Conservation (phyloP, 2,113 vertebrate species). For the Odobenus rosmarus region DNA sequence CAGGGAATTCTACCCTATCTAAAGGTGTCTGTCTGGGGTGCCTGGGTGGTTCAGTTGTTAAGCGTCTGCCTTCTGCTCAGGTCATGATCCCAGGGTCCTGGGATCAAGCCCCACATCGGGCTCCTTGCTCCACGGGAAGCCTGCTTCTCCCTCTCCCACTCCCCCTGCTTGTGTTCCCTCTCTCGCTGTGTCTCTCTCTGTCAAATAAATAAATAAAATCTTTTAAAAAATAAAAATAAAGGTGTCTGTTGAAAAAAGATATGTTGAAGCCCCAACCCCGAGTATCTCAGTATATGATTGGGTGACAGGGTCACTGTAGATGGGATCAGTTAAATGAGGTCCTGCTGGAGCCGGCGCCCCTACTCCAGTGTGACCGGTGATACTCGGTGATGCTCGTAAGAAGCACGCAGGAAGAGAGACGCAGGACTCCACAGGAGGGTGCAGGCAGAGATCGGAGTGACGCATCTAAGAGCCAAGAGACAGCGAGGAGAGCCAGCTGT, state of each 20-base stretch:
- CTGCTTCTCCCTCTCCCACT: no score
- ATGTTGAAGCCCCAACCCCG: not conserved
- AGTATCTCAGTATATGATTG: not conserved
- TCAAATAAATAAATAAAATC: no score
- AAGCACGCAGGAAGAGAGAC: not conserved
- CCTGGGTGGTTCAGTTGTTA: no score
- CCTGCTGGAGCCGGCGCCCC: no score
- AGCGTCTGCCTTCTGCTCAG: no score
- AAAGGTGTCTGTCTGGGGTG: not conserved
- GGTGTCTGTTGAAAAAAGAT: not conserved
- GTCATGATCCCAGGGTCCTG: no score
- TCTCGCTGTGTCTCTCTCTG: no score
- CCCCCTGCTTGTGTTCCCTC: no score
- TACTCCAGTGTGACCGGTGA: not conserved
- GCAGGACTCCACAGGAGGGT: rapidly evolving
- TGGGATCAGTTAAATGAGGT: not conserved
- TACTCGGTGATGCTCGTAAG: not conserved
- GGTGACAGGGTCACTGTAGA: not conserved
- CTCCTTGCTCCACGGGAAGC: no score
- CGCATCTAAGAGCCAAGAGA: rapidly evolving
- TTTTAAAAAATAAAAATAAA: not conserved
- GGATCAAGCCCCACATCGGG: no score
- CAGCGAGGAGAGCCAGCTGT: rapidly evolving
- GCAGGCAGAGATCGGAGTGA: not conserved
- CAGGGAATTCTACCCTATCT: not conserved